Percentiles rank a stretch among this genome's conserved stretches.
phyloP scores from a whole-genome alignment of 1,140 invertebrate genomes.

The Tetramorium simillimum region DNA sequence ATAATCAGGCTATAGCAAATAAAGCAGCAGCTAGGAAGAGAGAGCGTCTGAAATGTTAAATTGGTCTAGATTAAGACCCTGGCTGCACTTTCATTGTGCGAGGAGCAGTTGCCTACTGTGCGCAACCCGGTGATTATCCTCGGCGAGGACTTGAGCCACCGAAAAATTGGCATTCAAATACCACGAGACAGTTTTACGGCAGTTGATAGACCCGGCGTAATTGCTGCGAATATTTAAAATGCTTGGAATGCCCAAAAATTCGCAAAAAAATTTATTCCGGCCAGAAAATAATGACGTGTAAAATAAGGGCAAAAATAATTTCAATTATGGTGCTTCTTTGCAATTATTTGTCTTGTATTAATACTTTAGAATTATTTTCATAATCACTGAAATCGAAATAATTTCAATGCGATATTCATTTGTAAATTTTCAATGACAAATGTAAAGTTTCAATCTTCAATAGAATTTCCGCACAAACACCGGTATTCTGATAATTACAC shows the following conservation, averaged over 20 bases:
- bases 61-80: slow-evolving; percentile 77
- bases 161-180: slow-evolving; percentile 81
- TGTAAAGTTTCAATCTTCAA: not conserved
- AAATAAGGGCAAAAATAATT: not conserved
- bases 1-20: slow-evolving; percentile 65
- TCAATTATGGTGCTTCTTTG: not conserved
- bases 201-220: slow-evolving; percentile 77
- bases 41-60: slow-evolving; percentile 80
- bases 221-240: slow-evolving; percentile 71
- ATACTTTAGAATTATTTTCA: not conserved
- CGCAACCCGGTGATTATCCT: slow-evolving; percentile 80
- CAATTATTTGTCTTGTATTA: not conserved
- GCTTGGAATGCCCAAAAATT: slow-evolving; percentile 71
- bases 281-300: not conserved
- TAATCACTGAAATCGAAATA: not conserved
- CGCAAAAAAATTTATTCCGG: not conserved
- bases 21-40: slow-evolving; percentile 68
- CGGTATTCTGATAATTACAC: slow-evolving; percentile 10
- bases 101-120: slow-evolving; percentile 69
- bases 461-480: slow-evolving; percentile 7
- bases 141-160: slow-evolving; percentile 73
- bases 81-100: slow-evolving; percentile 58
- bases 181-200: slow-evolving; percentile 80
- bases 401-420: not conserved
- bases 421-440: not conserved